Evolutionary conservation across 2,888 invertebrate species (phyloP).

Genomic region (Drosophila mayaguana): DNA sequence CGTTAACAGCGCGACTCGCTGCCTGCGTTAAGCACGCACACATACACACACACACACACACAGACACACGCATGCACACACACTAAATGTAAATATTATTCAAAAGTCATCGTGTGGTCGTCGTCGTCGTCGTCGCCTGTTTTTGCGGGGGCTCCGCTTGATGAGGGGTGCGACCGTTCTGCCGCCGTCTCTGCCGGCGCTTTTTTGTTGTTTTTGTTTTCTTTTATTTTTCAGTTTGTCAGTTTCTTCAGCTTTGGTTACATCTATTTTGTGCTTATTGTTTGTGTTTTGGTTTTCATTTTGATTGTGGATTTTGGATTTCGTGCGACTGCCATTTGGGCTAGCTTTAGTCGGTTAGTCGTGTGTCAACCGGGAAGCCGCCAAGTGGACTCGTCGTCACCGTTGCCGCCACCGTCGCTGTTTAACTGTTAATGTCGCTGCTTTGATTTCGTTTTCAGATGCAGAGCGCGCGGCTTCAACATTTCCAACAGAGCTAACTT

Average conservation of each 20-base stretch:
- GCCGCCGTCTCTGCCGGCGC: constrained; percentile 19
- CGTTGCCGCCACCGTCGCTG: neutral
- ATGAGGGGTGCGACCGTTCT: constrained; percentile 47
- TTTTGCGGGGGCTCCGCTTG: constrained; percentile 46
- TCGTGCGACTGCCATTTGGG: constrained; percentile 52
- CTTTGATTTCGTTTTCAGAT: constrained; percentile 49
- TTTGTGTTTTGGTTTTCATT: constrained; percentile 34
- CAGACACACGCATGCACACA: constrained; percentile 22
- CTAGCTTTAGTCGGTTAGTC: constrained; percentile 77
- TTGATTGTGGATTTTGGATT: constrained; percentile 42
- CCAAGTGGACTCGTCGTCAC: constrained; percentile 53
- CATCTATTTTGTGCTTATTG: constrained; percentile 65
- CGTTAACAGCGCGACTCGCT: constrained; percentile 70
- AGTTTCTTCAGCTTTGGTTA: constrained; percentile 77
- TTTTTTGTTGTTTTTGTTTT: neutral
- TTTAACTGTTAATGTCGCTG: constrained; percentile 20
- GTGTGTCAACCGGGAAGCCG: constrained; percentile 82
- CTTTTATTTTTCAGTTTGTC: constrained; percentile 28
- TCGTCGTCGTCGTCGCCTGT: constrained; percentile 23
- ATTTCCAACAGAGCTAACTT: constrained; percentile 37
- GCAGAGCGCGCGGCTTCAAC: constrained; percentile 29
- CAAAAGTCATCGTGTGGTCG: constrained; percentile 66
- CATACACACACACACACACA: constrained; percentile 13
- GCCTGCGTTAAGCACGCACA: constrained; percentile 54
- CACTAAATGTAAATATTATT: constrained; percentile 77